Conservation (phyloP, 2,113 vertebrate species). For the Paradoxurus hermaphroditus region DNA sequence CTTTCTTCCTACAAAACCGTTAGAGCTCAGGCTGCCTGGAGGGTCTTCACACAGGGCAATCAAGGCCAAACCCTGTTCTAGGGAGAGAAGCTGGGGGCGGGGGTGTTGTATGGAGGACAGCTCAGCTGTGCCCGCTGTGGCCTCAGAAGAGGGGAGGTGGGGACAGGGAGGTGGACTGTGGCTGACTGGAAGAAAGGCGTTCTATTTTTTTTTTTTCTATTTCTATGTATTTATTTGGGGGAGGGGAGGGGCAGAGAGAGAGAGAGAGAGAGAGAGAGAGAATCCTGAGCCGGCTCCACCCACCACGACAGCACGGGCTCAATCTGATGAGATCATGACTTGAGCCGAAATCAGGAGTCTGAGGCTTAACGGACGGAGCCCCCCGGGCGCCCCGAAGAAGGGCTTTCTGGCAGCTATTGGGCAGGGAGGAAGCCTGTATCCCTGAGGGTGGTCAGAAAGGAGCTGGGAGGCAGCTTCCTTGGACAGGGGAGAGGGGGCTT, state of each 20-base stretch:
- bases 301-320: no score
- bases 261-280: no score
- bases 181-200: not conserved
- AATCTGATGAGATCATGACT: no score
- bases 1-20: not conserved
- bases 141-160: not conserved
- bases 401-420: not conserved
- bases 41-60: not conserved
- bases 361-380: no score
- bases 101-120: not conserved
- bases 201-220: no score
- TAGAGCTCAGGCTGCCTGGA: not conserved
- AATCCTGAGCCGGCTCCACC: no score
- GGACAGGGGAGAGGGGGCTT: not conserved
- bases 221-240: no score
- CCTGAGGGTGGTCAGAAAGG: not conserved
- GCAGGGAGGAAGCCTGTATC: not conserved
- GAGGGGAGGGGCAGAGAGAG: no score
- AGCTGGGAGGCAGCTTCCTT: not conserved
- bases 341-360: no score
- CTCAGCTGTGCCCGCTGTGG: accelerated
- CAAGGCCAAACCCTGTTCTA: not conserved
- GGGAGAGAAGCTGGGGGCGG: not conserved
- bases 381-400: not conserved
- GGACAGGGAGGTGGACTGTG: not conserved